Base-by-base conservation (phyloP, 2,797 vertebrate genomes). In the Lepilemur ruficaudatus region DNA sequence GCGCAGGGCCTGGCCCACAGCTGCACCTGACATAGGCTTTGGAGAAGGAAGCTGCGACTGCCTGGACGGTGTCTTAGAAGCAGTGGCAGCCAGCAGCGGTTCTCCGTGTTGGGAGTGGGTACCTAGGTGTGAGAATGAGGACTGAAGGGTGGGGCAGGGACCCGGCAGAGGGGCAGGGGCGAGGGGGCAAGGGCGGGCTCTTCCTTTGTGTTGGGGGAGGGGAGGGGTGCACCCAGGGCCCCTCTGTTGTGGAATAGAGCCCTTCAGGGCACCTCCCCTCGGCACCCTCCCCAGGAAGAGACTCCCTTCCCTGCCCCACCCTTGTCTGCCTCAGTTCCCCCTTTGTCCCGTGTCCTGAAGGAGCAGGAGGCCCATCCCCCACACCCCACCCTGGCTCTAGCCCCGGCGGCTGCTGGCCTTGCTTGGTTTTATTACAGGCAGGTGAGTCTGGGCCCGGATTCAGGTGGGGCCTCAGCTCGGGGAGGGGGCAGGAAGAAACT, bases 401-500 rank as follows among this genome's bases (percentile, higher is more conserved):
- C 43, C 81, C 75, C 32, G 32, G 78, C 50, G 28, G 46, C 76
- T 67, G 63, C 12, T 23, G 46, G 12, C 20, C 35, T 50, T 15
- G 48, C 82, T 94, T 38, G 48, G 81, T 96, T 92, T 50, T 63
- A 63, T 22, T 63, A 30, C 23, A 30, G 57, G 78, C 50, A 92
- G 75, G 67, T 87, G 38, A 55, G 85, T n/a, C 38, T 55, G 63
- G 63, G 59, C 59, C 32, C 9, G 32, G 46, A 13, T 83, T 76
- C 65, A 80, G 70, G 79, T 79, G 79, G 78, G 55, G 79, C 43
- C 59, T 57, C 20, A 73, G 61, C 43, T 48, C n/a, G 2, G 90
- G 46, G 30, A 92, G 30, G 38, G 63, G 72, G 70, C 79, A 61
- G 50, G 89, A 43, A 78, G 35, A 55, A 75, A 55, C 48, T 18